Evolutionary conservation across 1,140 invertebrate species (phyloP), one percentile per base, ranked within the genome.

Genomic region (Oncopodura yosiiana): DNA sequence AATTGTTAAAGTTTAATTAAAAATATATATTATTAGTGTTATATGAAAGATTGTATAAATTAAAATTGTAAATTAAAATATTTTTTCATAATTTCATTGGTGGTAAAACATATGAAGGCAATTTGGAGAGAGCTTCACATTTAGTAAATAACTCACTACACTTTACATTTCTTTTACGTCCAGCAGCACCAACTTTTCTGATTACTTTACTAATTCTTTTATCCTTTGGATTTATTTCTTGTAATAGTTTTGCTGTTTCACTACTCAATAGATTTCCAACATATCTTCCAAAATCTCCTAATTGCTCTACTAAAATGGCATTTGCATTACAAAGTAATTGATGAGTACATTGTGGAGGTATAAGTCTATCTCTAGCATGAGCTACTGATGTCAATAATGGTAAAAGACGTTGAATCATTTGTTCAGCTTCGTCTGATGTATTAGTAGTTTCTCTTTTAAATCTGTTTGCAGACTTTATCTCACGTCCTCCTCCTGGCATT

Each of bases 361-460:
- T 43, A 9, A 60, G 39, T n/a, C 58, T 34, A 30, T 60, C 58
- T 36, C 49, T 32, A 2, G 49, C 58, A 36, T 60, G 58, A 3
- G 52, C 52, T 1, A 52, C 58, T 2, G 58, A 52, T 11, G 52
- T 51, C 46, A 50, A 14, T 43, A 51, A 37, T 3, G 1, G 1
- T 46, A 19, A 14, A 46, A 16, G 5, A 32, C 23, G 16, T n/a
- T n/a, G n/a, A n/a, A n/a, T n/a, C n/a, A n/a, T n/a, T n/a, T n/a
- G n/a, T n/a, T n/a, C n/a, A n/a, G n/a, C n/a, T n/a, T n/a, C n/a
- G n/a, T n/a, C n/a, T n/a, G n/a, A n/a, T n/a, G n/a, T n/a, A n/a
- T n/a, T n/a, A n/a, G n/a, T n/a, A n/a, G n/a, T n/a, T n/a, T n/a
- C n/a, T n/a, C n/a, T n/a, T n/a, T n/a, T n/a, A n/a, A n/a, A n/a